Evolutionary conservation across 2,888 invertebrate species (phyloP).

Genomic region (Scaptomyza tumidula): DNA sequence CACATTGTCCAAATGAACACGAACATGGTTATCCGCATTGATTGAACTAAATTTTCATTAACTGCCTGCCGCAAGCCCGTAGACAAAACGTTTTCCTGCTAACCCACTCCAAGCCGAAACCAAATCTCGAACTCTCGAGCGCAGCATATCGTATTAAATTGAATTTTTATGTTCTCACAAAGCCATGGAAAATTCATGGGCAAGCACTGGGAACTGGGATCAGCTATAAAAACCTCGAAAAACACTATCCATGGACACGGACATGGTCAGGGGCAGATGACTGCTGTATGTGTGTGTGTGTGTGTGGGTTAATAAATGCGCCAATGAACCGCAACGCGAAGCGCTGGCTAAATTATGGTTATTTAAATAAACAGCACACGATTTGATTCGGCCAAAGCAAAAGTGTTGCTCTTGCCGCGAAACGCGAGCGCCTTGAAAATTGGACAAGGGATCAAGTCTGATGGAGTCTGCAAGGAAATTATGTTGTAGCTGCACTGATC

Average conservation of each 20-base stretch:
- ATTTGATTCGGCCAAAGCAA: conserved; percentile 80
- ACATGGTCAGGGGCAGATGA: conserved; percentile 6
- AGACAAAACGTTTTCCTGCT: conserved; percentile 63
- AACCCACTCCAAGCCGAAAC: conserved; percentile 31
- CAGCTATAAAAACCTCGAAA: conserved; percentile 50
- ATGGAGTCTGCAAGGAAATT: conserved; percentile 56
- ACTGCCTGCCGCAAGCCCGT: conserved; percentile 47
- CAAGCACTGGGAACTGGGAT: conserved; percentile 41
- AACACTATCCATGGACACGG: conserved; percentile 8
- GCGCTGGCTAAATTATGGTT: conserved; percentile 81
- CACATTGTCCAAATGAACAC: conserved; percentile 25
- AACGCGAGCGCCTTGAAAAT: conserved; percentile 72
- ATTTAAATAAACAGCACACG: conserved; percentile 84
- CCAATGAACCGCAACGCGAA: conserved; percentile 29
- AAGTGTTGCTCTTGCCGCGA: conserved; percentile 69
- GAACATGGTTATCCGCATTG: conserved; percentile 46
- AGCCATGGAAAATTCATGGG: conserved; percentile 63
- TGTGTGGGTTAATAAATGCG: conserved; percentile 76
- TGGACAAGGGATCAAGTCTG: conserved; percentile 44
- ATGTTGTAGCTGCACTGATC: conserved; percentile 74
- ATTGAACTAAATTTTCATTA: conserved; percentile 66
- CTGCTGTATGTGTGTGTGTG: conserved; percentile 58
- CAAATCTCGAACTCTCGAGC: conserved; percentile 30
- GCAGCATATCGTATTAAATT: conserved; percentile 79
- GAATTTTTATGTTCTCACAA: conserved; percentile 80